Evolutionary conservation across 2,888 invertebrate species (phyloP), one percentile per base, ranked within the genome.

Genomic region (Melikaiella ostensackeni): DNA sequence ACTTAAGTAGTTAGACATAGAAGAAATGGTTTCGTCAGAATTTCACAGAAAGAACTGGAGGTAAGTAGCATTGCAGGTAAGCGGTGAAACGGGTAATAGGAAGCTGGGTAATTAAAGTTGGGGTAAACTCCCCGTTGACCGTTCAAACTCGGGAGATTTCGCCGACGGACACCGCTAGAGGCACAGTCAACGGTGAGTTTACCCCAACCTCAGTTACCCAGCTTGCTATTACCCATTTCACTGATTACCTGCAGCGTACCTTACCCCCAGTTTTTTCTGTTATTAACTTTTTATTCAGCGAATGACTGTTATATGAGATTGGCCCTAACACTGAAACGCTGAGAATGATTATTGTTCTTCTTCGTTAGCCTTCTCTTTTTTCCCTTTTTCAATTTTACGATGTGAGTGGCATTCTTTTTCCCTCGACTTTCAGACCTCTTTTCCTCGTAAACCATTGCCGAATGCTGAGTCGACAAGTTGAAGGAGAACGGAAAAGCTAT

Each of bases 381-480:
- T 4, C 9, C 3, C 57, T 7, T 21, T 57, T 21, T 57, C 11
- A 57, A 24, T 57, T 13, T 57, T 57, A 13, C 21, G 6, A 57
- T 57, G 57, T 57, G 24, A 57, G 24, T 24, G 24, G 24, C 57
- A 57, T 57, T 57, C 57, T 57, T 57, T 24, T 57, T 13, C 57
- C 57, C 24, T 13, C 57, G 57, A 57, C 24, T 24, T 57, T 24
- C 57, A 57, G 57, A 57, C 57, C 13, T 24, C 24, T 24, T 57
- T 57, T 57, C 57, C 24, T 24, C 57, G 57, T 57, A 24, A 24
- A 57, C 57, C 57, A 57, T 13, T 57, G 57, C 24, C 57, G 24
- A 57, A 57, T 57, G 24, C 57, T 57, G 57, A 57, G 57, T 57
- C 57, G 24, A 57, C 57, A 57, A 57, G 57, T 57, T 24, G 24